Percentiles rank a stretch among this genome's conserved stretches.
Conservation (phyloP, 2,113 vertebrate species). For the Brachypodius melanocephalos region DNA sequence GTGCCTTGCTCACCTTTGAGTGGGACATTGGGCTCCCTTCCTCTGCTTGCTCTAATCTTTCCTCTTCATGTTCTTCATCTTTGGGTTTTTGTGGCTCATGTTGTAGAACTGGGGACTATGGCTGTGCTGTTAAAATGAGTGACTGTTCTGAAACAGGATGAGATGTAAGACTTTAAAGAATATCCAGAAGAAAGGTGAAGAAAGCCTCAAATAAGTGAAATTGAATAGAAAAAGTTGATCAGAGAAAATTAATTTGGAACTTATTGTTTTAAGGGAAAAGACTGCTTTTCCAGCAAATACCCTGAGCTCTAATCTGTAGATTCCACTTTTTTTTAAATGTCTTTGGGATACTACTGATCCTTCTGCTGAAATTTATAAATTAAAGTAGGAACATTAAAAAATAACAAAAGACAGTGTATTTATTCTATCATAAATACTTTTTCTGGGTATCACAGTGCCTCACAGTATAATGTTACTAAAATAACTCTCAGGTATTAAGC, state of each 20-base stretch:
- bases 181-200: neutral
- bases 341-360: neutral
- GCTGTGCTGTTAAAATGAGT: neutral
- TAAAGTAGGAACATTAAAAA: neutral
- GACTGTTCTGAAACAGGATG: neutral
- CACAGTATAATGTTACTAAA: neutral
- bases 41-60: neutral
- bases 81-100: neutral
- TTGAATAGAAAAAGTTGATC: neutral
- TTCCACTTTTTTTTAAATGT: constrained; percentile 54
- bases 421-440: neutral
- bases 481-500: neutral
- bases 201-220: neutral
- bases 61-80: neutral
- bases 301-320: neutral
- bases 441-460: neutral
- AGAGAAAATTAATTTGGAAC: neutral
- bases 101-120: neutral
- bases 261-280: neutral
- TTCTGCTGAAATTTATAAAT: constrained; percentile 10
- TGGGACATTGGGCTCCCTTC: neutral
- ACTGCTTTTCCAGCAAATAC: constrained; percentile 36
- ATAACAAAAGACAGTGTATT: neutral
- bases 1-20: neutral
- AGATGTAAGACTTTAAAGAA: neutral